Evolutionary conservation across 1,140 invertebrate species (phyloP).

Genomic region (Phthorimaea operculella): DNA sequence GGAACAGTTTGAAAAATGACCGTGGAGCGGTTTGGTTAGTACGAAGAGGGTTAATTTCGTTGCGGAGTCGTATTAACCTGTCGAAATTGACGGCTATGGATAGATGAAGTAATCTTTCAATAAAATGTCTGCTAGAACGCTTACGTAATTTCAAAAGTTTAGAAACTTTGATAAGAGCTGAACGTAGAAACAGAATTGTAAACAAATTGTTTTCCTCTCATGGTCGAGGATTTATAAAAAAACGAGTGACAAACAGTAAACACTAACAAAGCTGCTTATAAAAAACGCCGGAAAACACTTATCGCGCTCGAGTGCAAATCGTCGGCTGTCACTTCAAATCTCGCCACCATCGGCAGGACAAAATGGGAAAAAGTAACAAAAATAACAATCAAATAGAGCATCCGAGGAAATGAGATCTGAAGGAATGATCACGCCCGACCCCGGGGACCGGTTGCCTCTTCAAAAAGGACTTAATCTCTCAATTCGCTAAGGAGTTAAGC

Average conservation of each 20-base stretch:
- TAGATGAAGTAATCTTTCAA: slow-evolving; percentile 13
- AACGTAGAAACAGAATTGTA: not conserved
- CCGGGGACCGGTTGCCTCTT: slow-evolving; percentile 59
- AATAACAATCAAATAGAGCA: slow-evolving; percentile 68
- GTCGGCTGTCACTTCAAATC: slow-evolving; percentile 64
- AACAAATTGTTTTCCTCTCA: not conserved
- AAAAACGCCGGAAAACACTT: slow-evolving; percentile 64
- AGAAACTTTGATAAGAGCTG: not conserved
- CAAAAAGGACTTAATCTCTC: slow-evolving; percentile 66
- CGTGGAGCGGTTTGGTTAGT: slow-evolving; percentile 9
- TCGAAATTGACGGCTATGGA: slow-evolving; percentile 17
- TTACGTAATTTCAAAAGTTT: not conserved
- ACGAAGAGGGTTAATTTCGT: slow-evolving; percentile 19
- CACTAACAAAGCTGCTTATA: slow-evolving; percentile 55
- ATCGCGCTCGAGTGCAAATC: slow-evolving; percentile 63
- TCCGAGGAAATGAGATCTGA: slow-evolving; percentile 64
- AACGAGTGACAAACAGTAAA: slow-evolving; percentile 21
- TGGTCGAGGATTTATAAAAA: not conserved
- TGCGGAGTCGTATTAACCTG: slow-evolving; percentile 18
- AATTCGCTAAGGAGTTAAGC: slow-evolving; percentile 68
- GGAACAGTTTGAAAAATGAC: slow-evolving; percentile 16
- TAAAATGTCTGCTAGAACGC: not conserved
- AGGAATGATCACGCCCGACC: slow-evolving; percentile 62
- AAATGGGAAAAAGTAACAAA: slow-evolving; percentile 61
- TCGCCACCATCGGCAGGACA: slow-evolving; percentile 38